Base-by-base conservation (phyloP, 2,888 invertebrate species). In the Eustalomyia histrio region DNA sequence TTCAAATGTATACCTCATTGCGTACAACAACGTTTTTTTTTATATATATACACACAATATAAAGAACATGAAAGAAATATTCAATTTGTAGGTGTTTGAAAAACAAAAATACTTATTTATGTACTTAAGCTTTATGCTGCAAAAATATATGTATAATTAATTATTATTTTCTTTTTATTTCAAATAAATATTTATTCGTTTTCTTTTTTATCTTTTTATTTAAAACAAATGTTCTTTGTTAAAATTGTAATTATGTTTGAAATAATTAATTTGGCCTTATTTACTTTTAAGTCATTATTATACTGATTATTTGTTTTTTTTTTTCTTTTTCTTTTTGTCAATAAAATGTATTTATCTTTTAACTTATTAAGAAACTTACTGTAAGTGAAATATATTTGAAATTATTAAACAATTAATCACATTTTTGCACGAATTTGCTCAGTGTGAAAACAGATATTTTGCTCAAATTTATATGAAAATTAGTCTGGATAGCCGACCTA, bases 1-100 rank as follows among this genome's bases (percentile, higher is more conserved):
- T 79, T 79, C 43, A 79, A 79, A 72, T 80, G 63, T 63, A 81
- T 81, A 81, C 78, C 78, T 81, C 78, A 81, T 78, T 75, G 78
- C 81, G 81, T 81, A 81, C 78, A 81, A 80, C 76, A 72, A 76
- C 60, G 58, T 74, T 76, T 79, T 55, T 76, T 78, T 74, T 76
- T 57, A 65, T 65, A 73, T 39, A 43, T 47, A 53, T 24, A 68
- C 12, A 65, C 29, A 75, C 55, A 58, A 61, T 29, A 47, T 43
- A 18, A 35, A 52, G 18, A 67, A 72, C 60, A 57, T 57, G 63
- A 63, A 71, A 33, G 17, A 50, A 69, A 17, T 64, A 53, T 60
- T 21, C 65, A 67, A 67, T 67, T 67, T 61, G 78, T 72, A 73
- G 67, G 61, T 68, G 67, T 73, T 79, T 63, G 53, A 58, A 78